Evolutionary conservation across 2,797 vertebrate species (phyloP).

Genomic region (Esox masquinongy): DNA sequence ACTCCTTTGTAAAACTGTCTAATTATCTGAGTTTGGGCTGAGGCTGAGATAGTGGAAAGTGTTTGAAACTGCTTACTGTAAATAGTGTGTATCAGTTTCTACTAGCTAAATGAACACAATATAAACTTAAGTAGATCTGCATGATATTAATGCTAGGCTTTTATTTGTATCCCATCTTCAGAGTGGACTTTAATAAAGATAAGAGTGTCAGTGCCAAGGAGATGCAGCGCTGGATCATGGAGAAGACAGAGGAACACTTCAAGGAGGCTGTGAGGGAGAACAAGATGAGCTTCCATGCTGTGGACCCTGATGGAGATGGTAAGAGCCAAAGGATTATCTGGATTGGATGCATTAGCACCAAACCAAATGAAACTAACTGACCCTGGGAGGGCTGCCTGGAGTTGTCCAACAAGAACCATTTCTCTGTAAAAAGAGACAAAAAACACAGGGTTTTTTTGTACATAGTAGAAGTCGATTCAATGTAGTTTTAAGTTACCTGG

Average conservation of each 20-base stretch:
- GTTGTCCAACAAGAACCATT: neutral
- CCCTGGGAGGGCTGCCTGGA: neutral
- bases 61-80: neutral
- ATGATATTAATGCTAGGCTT: neutral
- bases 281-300: conserved; percentile 87
- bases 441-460: too few relatives aligned
- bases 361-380: neutral
- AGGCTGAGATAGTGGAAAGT: neutral
- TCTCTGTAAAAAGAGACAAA: too few relatives aligned
- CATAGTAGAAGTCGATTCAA: too few relatives aligned
- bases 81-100: neutral
- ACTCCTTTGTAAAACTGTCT: neutral
- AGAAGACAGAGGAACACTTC: conserved; percentile 95
- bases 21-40: neutral
- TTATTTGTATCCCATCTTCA: conserved; percentile 38
- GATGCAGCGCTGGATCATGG: conserved; percentile 98
- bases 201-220: conserved; percentile 89
- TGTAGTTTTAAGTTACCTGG: too few relatives aligned
- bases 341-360: neutral
- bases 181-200: conserved; percentile 90
- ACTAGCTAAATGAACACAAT: neutral
- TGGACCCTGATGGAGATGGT: conserved; percentile 95
- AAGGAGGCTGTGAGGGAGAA: conserved; percentile 92
- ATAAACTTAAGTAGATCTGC: neutral
- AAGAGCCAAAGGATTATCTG: conserved; percentile 45